Base-by-base conservation (phyloP, 2,888 invertebrate species). In the Melieria picta region DNA sequence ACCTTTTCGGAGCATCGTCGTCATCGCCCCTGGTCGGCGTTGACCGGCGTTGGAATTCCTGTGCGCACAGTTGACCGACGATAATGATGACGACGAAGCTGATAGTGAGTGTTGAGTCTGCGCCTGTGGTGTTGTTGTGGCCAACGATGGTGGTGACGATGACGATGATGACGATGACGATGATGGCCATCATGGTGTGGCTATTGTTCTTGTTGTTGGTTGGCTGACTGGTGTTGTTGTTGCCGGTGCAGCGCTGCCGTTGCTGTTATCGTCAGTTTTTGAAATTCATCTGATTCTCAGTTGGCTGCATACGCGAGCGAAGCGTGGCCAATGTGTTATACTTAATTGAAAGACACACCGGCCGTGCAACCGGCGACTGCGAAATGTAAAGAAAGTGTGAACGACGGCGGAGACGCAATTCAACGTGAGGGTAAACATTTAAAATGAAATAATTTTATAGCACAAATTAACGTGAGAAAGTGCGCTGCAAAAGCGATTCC, bases 11-110 rank as follows among this genome's bases (percentile, higher is more conserved):
- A 16, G 58, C 30, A 13, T 10, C 13, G 30, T 16, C 30, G 10
- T 42, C 16, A 16, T 16, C 5, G 6, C 42, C 16, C 58, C 11
- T 58, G 10, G 10, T 10, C 45, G 16, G 10, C 42, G 30, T 67
- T 67, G 67, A 67, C 67, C 60, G 67, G 48, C 67, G 43, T 48
- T 52, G 76, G 77, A 77, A 77, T 77, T 77, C 75, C 75, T 75
- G 71, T 77, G 74, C 74, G 76, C 76, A 73, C 72, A 74, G 74
- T 78, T 77, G 74, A 77, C 77, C 69, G 48, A 66, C 64, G 63
- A 66, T 63, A 69, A 69, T 72, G 72, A 60, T 66, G 67, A 66
- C 61, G 71, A 71, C 55, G 71, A 65, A 58, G 66, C 65, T 69
- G 65, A 69, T 43, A 57, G 57, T 60, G 64, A 73, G 45, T 57